Evolutionary conservation across 2,797 vertebrate genomes (phyloP).

Genomic region (Clarias fuscus): DNA sequence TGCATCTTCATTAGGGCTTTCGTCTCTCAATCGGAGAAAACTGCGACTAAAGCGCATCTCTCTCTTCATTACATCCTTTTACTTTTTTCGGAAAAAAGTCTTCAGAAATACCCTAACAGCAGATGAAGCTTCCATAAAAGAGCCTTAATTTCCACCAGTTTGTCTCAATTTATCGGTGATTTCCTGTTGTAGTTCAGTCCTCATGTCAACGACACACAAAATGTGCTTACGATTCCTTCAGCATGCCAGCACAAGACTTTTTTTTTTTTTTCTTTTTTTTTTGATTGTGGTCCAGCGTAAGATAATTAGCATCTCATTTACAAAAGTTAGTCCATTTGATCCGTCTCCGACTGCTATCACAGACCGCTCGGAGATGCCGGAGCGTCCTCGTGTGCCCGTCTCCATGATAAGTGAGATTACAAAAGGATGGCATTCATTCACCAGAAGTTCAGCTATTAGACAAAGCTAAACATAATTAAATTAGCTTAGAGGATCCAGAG

Average conservation of each 20-base stretch:
- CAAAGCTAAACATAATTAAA: constrained; percentile 36
- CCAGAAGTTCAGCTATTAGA: constrained; percentile 42
- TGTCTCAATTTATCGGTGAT: constrained; percentile 64
- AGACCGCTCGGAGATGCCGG: constrained; percentile 16
- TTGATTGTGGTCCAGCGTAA: constrained; percentile 64
- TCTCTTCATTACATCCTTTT: constrained; percentile 2
- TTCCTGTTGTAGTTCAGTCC: constrained; percentile 69
- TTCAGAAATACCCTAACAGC: constrained; percentile 9
- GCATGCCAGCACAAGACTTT: constrained; percentile 74
- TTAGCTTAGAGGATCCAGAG: constrained; percentile 37
- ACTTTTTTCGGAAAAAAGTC: neutral
- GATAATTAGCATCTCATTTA: constrained; percentile 61
- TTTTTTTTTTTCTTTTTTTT: constrained; percentile 52
- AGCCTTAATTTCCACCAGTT: constrained; percentile 47
- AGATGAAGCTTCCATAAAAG: constrained; percentile 25
- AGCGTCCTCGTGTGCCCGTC: constrained; percentile 21
- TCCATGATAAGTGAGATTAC: constrained; percentile 5
- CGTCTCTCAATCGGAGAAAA: constrained; percentile 36
- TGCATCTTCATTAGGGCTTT: constrained; percentile 35
- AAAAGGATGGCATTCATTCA: constrained; percentile 38
- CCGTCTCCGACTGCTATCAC: neutral
- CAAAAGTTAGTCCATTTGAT: constrained; percentile 37
- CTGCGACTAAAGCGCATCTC: constrained; percentile 15
- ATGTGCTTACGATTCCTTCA: constrained; percentile 81
- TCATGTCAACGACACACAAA: constrained; percentile 70